Percentiles rank a stretch among this genome's conserved stretches.
These are phyloP conservation scores for Apoderus coryli DNA, from an alignment of 2,888 invertebrate genomes.

Conservation along the genomic window DNA sequence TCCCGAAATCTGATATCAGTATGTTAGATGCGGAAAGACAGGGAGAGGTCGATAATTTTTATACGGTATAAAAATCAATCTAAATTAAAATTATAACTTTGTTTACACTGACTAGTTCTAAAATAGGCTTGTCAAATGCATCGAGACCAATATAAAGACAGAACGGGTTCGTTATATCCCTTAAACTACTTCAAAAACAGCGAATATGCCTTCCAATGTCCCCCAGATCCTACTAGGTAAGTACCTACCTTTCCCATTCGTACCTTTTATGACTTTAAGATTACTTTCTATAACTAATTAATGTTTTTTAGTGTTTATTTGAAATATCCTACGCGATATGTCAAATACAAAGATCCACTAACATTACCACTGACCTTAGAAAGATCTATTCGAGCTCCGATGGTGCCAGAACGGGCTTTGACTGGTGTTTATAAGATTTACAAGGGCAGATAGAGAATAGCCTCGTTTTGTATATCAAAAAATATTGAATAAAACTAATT, in stretches of 20 bases:
- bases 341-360: constrained; percentile 43
- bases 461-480: too few species aligned
- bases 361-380: constrained; percentile 39
- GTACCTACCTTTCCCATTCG: constrained; percentile 6
- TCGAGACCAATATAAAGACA: constrained; percentile 46
- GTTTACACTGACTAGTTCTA: constrained; percentile 1
- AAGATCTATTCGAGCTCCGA: constrained; percentile 36
- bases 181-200: constrained; percentile 40
- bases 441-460: too few species aligned
- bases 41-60: constrained; percentile 34
- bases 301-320: constrained; percentile 35
- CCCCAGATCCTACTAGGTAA: constrained; percentile 38
- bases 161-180: constrained; percentile 41
- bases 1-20: constrained; percentile 28
- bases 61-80: constrained; percentile 29
- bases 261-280: constrained; percentile 3
- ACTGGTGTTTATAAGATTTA: constrained; percentile 40
- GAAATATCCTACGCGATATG: constrained; percentile 40
- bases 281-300: constrained; percentile 5
- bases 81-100: too few species aligned
- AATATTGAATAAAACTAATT: too few species aligned
- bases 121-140: constrained; percentile 43
- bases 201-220: constrained; percentile 39
- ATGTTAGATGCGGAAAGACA: constrained; percentile 31
- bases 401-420: constrained; percentile 41